phyloP scores from a whole-genome alignment of 53 echinoderm and acorn worm species.

The Crossaster papposus region DNA sequence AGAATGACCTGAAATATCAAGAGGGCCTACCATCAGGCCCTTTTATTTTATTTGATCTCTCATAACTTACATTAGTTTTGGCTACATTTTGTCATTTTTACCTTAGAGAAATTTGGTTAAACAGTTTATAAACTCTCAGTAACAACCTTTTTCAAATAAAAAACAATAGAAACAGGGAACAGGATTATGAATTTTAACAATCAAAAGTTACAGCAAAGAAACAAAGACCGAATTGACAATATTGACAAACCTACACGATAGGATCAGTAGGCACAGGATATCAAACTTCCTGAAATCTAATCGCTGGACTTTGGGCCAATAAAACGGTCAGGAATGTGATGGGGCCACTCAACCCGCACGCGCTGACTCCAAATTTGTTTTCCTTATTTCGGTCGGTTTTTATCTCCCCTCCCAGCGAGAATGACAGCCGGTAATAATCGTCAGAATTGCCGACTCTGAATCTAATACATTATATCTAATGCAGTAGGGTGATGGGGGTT shows the following conservation, averaged over 20 bases:
- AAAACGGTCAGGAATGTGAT: constrained; percentile 45
- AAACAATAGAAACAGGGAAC: not conserved
- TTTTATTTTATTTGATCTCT: too few species aligned
- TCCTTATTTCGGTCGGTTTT: not conserved
- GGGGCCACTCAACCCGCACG: constrained; percentile 24
- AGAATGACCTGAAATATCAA: too few species aligned
- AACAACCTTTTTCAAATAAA: not conserved
- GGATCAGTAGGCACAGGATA: not conserved
- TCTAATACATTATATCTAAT: constrained; percentile 46
- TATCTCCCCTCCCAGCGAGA: constrained; percentile 25
- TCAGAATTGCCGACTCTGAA: constrained; percentile 34
- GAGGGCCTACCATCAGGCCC: too few species aligned
- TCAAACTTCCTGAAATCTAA: not conserved
- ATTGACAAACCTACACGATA: not conserved
- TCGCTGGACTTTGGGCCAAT: constrained; percentile 52
- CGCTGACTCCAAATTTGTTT: constrained; percentile 15
- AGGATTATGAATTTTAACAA: not conserved
- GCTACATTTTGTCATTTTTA: too few species aligned
- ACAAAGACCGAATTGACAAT: constrained; percentile 3
- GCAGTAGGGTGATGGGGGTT: constrained; percentile 24
- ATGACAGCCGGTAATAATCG: constrained; percentile 45
- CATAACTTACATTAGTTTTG: too few species aligned
- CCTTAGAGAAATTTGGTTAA: too few species aligned
- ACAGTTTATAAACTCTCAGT: not conserved
- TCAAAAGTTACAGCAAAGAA: not conserved